A percentile compares a stretch with the other conserved stretches of the same genome.
These are phyloP conservation scores for Enteromius argenteus DNA, from an alignment of 2,797 vertebrate genomes.

Conservation along the genomic window DNA sequence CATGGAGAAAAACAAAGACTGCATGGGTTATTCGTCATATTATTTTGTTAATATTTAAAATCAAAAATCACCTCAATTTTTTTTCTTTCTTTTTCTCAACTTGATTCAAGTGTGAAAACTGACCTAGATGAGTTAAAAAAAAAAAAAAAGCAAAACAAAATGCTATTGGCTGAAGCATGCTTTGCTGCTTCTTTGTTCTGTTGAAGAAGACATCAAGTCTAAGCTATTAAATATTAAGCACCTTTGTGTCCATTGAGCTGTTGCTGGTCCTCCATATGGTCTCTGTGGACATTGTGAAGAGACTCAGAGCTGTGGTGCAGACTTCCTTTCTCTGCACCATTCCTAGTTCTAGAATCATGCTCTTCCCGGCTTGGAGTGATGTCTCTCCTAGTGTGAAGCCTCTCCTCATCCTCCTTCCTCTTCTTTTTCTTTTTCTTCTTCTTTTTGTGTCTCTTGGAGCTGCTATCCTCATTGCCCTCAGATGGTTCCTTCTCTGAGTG, in stretches of 20 bases:
- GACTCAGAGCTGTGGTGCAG: constrained; percentile 52
- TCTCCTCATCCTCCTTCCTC: constrained; percentile 73
- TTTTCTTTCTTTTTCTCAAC: neutral
- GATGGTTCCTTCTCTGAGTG: constrained; percentile 79
- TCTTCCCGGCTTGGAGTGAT: constrained; percentile 35
- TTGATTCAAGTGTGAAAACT: neutral
- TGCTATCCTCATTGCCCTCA: constrained; percentile 72
- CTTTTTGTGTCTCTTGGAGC: constrained; percentile 82
- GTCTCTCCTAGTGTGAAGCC: constrained; percentile 21
- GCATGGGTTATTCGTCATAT: neutral
- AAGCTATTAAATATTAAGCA: constrained; percentile 44
- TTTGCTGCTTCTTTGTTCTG: neutral
- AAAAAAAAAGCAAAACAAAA: neutral
- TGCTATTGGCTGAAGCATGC: neutral
- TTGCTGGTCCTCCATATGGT: constrained; percentile 57
- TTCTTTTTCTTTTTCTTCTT: constrained; percentile 85
- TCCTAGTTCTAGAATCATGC: constrained; percentile 49
- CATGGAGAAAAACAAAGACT: neutral
- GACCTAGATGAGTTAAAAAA: neutral
- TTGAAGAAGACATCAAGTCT: neutral
- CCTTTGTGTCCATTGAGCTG: constrained; percentile 73
- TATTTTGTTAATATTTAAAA: neutral
- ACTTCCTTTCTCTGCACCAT: constrained; percentile 66
- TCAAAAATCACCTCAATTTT: neutral
- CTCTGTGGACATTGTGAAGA: constrained; percentile 62